These are phyloP conservation scores for Seira ritae DNA, from an alignment of 2,888 invertebrate genomes.

Conservation along the genomic window DNA sequence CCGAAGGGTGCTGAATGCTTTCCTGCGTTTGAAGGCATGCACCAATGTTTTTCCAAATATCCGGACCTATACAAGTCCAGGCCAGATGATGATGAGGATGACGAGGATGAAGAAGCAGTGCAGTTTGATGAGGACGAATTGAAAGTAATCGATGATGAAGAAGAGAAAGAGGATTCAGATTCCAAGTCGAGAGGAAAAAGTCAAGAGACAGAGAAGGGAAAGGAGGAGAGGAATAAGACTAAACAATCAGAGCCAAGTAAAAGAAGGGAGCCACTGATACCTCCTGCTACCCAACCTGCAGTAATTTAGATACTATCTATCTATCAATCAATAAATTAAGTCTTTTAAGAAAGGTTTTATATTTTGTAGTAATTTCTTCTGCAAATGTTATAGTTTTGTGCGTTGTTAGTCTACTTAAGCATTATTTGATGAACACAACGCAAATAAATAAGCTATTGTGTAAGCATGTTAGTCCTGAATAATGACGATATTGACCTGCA, in stretches of 20 bases:
- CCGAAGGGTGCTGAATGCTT: slow-evolving; percentile 96
- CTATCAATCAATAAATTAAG: too few relatives aligned
- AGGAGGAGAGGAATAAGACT: slow-evolving; percentile 53
- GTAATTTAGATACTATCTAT: slow-evolving; percentile 58
- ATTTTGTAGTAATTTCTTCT: slow-evolving; percentile 18
- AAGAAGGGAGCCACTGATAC: slow-evolving; percentile 39
- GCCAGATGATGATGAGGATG: slow-evolving; percentile 79
- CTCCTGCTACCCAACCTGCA: slow-evolving; percentile 48
- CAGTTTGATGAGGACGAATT: slow-evolving; percentile 71
- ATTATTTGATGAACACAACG: too few relatives aligned
- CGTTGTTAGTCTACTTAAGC: neutral
- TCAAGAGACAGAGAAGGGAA: slow-evolving; percentile 42
- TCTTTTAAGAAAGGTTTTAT: slow-evolving; percentile 21
- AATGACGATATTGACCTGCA: too few relatives aligned
- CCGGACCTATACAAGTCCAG: slow-evolving; percentile 84
- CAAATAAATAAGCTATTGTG: too few relatives aligned
- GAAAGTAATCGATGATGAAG: slow-evolving; percentile 68
- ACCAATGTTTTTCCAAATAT: slow-evolving; percentile 90
- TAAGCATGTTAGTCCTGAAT: too few relatives aligned
- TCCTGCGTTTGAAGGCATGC: slow-evolving; percentile 93
- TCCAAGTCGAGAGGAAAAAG: slow-evolving; percentile 28
- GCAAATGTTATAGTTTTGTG: neutral
- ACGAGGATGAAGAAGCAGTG: slow-evolving; percentile 79
- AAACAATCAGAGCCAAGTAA: slow-evolving; percentile 38
- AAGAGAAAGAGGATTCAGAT: slow-evolving; percentile 20